Evolutionary conservation across 2,888 invertebrate genomes (phyloP).

Genomic region (Hyalella azteca): DNA sequence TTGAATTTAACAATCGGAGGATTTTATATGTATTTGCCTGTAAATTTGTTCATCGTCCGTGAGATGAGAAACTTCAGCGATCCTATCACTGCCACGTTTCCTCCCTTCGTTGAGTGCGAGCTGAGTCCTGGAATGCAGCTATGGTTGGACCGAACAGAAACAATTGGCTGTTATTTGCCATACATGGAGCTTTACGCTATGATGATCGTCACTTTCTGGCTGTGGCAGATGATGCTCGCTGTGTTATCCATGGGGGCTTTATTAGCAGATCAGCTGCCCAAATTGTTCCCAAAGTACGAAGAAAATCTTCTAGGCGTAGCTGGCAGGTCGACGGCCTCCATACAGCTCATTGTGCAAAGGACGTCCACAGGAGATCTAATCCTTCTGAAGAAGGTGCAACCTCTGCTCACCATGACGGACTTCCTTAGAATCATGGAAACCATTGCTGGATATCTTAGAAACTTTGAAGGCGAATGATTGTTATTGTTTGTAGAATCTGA

Average conservation of each 20-base stretch:
- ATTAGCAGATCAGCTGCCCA: neutral
- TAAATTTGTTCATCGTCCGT: neutral
- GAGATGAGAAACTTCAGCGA: slow-evolving; percentile 40
- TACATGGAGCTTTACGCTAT: slow-evolving; percentile 39
- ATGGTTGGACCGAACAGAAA: slow-evolving; percentile 37
- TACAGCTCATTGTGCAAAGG: neutral
- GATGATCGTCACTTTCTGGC: slow-evolving; percentile 35
- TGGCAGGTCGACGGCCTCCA: neutral
- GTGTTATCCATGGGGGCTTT: slow-evolving; percentile 38
- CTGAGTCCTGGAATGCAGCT: slow-evolving; percentile 37
- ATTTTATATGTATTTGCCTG: neutral
- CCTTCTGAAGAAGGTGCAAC: neutral
- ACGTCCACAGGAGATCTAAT: neutral
- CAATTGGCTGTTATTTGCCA: slow-evolving; percentile 38
- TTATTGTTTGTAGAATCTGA: too few relatives aligned
- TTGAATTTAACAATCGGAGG: slow-evolving; percentile 18
- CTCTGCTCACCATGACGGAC: neutral
- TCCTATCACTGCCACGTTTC: slow-evolving; percentile 31
- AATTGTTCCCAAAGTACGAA: neutral
- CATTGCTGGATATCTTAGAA: neutral
- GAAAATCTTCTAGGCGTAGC: neutral
- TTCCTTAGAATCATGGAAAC: slow-evolving; percentile 10
- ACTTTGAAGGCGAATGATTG: neutral
- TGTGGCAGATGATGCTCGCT: slow-evolving; percentile 21
- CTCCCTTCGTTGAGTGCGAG: slow-evolving; percentile 41